Evolutionary conservation across 1,140 invertebrate genomes (phyloP).

Genomic region (Zaprionus nigranus): DNA sequence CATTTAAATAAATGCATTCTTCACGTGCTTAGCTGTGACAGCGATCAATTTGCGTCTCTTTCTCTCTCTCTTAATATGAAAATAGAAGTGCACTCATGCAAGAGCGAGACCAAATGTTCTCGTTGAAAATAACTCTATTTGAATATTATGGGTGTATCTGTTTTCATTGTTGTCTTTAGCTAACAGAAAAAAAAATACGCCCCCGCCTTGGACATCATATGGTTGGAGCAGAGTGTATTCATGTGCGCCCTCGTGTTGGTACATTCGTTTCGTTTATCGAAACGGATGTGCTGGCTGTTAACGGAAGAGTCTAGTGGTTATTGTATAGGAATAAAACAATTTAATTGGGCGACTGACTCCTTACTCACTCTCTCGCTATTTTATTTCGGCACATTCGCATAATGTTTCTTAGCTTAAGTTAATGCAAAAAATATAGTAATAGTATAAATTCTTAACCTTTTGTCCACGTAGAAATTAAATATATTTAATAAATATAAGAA

Average conservation of each 20-base stretch:
- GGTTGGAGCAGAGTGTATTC: background rate
- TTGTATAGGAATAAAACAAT: slow-evolving; percentile 74
- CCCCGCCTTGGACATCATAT: slow-evolving; percentile 2
- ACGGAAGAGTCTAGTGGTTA: slow-evolving; percentile 62
- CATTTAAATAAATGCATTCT: background rate
- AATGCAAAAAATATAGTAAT: too few relatives aligned
- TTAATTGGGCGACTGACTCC: slow-evolving; percentile 60
- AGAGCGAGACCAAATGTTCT: slow-evolving; percentile 47
- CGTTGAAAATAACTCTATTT: slow-evolving; percentile 7
- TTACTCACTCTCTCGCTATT: slow-evolving; percentile 31
- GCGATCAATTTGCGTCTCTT: background rate
- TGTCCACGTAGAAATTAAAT: background rate
- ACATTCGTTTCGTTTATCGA: slow-evolving; percentile 31
- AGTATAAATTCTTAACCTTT: background rate
- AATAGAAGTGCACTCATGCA: slow-evolving; percentile 5
- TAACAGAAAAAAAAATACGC: slow-evolving; percentile 31
- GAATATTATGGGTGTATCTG: slow-evolving; percentile 49
- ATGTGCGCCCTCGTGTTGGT: slow-evolving; percentile 17
- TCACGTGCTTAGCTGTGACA: background rate
- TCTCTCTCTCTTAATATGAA: background rate
- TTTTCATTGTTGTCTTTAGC: slow-evolving; percentile 57
- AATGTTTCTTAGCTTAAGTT: background rate
- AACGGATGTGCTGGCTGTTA: slow-evolving; percentile 73
- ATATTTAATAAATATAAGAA: background rate
- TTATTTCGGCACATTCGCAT: background rate